Evolutionary conservation across 1,140 invertebrate genomes (phyloP), one percentile per base, ranked within the genome.

Genomic region (Papilio polytes): DNA sequence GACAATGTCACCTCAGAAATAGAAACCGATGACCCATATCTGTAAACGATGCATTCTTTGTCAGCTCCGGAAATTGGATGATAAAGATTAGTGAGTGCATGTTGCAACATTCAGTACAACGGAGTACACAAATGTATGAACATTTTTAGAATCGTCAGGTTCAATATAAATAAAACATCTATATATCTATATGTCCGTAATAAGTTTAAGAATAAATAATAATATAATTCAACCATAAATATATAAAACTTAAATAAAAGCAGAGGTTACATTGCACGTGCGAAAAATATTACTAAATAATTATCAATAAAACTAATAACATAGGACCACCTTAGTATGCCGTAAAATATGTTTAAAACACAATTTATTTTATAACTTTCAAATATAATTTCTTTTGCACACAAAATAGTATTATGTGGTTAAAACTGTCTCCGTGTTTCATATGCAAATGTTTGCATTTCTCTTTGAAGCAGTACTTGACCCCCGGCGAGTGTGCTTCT

Each of bases 1-100:
- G 82, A 83, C 83, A 81, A 84, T 85, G 84, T 82, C 80, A 51
- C 80, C 81, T 77, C 83, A 85, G 80, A 85, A 83, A 84, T 83
- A 79, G 74, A 85, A 86, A 83, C 76, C 81, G 81, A 83, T 85
- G 85, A 85, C 81, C 86, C 86, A 85, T 83, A 88, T 84, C 85
- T 83, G 48, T 79, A 78, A 83, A 85, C 83, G 84, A 82, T 86
- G 84, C 81, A 82, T 86, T 80, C 81, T 81, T 84, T 83, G 84
- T 79, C 56, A 82, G 77, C 31, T 78, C 76, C 85, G 88, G 85
- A 87, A 89, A 88, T 90, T 87, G 82, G 85, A 88, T 80, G 81
- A 82, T 85, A 84, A 84, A 87, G 83, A 83, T 85, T 77, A 86
- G 74, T 83, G 80, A 85, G 78, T 84, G 85, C 85, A 84, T 84